Evolutionary conservation across 2,888 invertebrate species (phyloP).

Genomic region (Camponotus fellah): DNA sequence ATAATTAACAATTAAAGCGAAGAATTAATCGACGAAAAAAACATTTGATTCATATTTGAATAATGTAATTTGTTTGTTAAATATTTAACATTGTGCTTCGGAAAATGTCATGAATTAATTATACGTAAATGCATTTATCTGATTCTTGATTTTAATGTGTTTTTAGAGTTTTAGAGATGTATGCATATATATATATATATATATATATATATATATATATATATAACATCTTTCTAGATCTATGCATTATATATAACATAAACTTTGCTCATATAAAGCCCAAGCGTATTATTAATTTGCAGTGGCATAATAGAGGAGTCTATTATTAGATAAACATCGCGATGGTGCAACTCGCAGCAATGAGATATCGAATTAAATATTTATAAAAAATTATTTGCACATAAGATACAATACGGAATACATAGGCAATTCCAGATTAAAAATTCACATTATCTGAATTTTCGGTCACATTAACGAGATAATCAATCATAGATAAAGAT

Average conservation of each 20-base stretch:
- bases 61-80: slow-evolving; percentile 5
- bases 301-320: slow-evolving; percentile 35
- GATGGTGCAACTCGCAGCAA: neutral
- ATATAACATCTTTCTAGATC: too few relatives aligned
- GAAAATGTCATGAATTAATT: neutral
- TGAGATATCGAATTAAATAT: neutral
- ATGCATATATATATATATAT: too few relatives aligned
- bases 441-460: neutral
- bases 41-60: slow-evolving; percentile 5
- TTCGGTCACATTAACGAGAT: neutral
- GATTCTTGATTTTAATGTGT: slow-evolving; percentile 11
- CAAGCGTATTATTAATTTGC: slow-evolving; percentile 36
- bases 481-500: slow-evolving; percentile 26
- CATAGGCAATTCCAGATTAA: neutral
- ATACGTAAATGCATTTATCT: neutral
- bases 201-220: too few relatives aligned
- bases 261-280: slow-evolving; percentile 5
- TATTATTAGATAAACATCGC: slow-evolving; percentile 20
- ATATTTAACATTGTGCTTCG: slow-evolving; percentile 10
- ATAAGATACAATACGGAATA: neutral
- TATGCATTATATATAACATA: slow-evolving; percentile 8
- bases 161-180: slow-evolving; percentile 4
- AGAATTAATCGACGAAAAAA: neutral
- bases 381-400: neutral
- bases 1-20: slow-evolving; percentile 11